Evolutionary conservation across 1,140 invertebrate species (phyloP).

Genomic region (Samia ricini): DNA sequence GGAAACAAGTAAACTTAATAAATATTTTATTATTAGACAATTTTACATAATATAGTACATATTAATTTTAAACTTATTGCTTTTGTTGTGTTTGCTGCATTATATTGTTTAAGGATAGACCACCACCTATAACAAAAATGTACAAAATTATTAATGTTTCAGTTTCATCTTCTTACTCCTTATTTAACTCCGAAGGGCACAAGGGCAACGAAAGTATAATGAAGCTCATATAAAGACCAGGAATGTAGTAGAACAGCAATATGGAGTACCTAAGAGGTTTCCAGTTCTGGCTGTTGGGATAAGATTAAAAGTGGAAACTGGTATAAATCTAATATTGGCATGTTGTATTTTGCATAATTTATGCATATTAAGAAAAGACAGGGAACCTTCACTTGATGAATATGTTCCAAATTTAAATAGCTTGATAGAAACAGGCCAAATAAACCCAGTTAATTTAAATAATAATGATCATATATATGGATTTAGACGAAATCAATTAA

Average conservation of each 20-base stretch:
- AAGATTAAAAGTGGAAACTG: slow-evolving; percentile 36
- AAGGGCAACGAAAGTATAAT: slow-evolving; percentile 12
- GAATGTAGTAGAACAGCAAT: slow-evolving; percentile 55
- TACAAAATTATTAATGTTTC: neutral
- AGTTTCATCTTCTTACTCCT: slow-evolving; percentile 35
- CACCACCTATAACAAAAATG: neutral
- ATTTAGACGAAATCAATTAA: slow-evolving; percentile 17
- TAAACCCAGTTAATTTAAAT: neutral
- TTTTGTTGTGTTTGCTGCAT: neutral
- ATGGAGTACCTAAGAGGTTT: slow-evolving; percentile 64
- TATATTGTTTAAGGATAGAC: neutral
- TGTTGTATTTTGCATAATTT: slow-evolving; percentile 64
- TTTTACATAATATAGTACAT: neutral
- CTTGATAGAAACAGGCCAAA: slow-evolving; percentile 9
- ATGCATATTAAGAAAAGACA: slow-evolving; percentile 27
- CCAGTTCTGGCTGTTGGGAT: slow-evolving; percentile 42
- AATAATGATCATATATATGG: slow-evolving; percentile 15
- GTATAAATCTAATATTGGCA: slow-evolving; percentile 46
- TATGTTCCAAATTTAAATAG: slow-evolving; percentile 10
- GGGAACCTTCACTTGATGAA: slow-evolving; percentile 16
- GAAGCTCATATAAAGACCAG: slow-evolving; percentile 49
- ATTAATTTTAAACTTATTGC: neutral
- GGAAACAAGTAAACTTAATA: neutral
- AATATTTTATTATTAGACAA: neutral
- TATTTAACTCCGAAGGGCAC: slow-evolving; percentile 43